phyloP scores from a whole-genome alignment of 1,140 invertebrate genomes.

The Drosophila lacteicornis region DNA sequence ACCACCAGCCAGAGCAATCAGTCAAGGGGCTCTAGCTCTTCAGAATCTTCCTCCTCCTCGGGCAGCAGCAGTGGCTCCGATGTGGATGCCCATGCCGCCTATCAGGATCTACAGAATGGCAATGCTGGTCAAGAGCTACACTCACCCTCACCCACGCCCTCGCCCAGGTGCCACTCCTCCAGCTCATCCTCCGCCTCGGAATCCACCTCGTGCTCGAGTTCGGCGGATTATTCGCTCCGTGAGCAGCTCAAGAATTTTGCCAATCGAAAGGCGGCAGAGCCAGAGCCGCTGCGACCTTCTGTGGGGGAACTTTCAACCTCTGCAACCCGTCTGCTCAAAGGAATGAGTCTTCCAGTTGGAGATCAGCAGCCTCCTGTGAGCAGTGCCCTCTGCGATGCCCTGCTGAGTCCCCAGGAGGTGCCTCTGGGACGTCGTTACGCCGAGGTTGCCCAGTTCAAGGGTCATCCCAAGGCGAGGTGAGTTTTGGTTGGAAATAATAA shows the following conservation, averaged over 20 bases:
- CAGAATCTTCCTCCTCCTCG: constrained; percentile 14
- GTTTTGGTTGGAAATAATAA: neutral
- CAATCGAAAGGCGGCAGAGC: constrained; percentile 43
- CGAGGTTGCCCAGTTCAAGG: constrained; percentile 83
- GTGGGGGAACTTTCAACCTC: constrained; percentile 9
- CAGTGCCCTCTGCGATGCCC: constrained; percentile 50
- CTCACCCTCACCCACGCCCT: constrained; percentile 22
- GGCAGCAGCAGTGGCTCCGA: constrained; percentile 55
- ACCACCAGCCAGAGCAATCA: constrained; percentile 70
- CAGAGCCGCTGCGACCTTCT: constrained; percentile 36
- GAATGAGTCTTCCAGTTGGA: constrained; percentile 52
- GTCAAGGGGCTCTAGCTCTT: constrained; percentile 34
- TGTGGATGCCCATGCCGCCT: constrained; percentile 71
- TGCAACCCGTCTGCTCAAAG: constrained; percentile 43
- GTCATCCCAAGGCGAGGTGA: constrained; percentile 74
- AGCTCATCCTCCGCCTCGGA: constrained; percentile 46
- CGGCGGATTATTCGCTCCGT: constrained; percentile 76
- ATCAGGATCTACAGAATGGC: constrained; percentile 81
- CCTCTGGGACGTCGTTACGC: constrained; percentile 82
- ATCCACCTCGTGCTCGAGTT: constrained; percentile 65
- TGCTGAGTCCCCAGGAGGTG: constrained; percentile 83
- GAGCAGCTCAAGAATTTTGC: constrained; percentile 79
- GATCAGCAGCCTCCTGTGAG: constrained; percentile 14
- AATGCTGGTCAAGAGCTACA: constrained; percentile 47
- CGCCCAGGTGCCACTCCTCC: constrained; percentile 47